Evolutionary conservation across 2,888 invertebrate genomes (phyloP), one percentile per base, ranked within the genome.

Genomic region (Leucophenga maculata): DNA sequence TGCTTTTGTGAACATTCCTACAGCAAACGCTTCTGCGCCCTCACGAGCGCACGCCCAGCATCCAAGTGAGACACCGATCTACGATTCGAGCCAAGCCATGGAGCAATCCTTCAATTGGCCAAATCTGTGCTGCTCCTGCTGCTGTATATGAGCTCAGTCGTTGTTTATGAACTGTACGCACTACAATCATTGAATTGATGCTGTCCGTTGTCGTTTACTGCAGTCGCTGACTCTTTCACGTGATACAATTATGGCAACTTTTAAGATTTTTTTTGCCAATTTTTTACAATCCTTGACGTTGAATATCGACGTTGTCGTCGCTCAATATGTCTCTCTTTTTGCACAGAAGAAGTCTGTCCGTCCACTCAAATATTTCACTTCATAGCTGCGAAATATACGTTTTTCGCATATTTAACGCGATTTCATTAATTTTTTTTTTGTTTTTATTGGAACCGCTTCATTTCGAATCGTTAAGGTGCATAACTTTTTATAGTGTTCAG

Each of bases 191-290:
- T 67, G 65, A 65, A 66, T 52, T 67, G 65, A 65, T 69, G 59
- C 26, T 18, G 20, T 26, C 50, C 69, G 65, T 60, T 62, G 26
- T 22, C 68, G 68, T 57, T 66, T 65, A 67, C 48, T 62, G 22
- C 70, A 57, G 57, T 22, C 73, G 71, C 50, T 71, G 68, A 65
- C 69, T 14, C 46, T 55, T 79, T 77, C 85, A 84, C 84, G 86
- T 88, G 85, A 84, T 87, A 86, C 85, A 87, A 86, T 87, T 87
- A 86, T 84, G 80, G 83, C 81, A 80, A 81, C 75, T 82, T 83
- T 80, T 81, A 81, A 72, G 75, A 78, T 79, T 76, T 80, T 82
- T 76, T 70, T 76, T 74, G 54, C 60, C 66, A 68, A 67, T 70
- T 68, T 69, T 46, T 59, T 69, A 22, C 67, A 18, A 11, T 57